Conservation (phyloP, 2,888 invertebrate genomes). For the Scaptomyza reducta region DNA sequence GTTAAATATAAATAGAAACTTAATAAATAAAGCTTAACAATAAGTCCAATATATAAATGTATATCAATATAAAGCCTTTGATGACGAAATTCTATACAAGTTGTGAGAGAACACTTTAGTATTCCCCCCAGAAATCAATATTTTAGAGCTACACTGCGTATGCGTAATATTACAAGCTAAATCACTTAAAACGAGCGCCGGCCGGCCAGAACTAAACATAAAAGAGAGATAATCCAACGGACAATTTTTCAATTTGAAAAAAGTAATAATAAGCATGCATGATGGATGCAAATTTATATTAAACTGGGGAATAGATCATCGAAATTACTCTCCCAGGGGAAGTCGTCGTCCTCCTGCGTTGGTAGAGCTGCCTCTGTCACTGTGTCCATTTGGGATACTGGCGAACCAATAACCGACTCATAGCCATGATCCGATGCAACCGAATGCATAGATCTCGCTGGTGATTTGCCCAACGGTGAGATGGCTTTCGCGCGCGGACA, state of each 20-base stretch:
- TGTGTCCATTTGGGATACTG: constrained; percentile 75
- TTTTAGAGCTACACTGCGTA: constrained; percentile 37
- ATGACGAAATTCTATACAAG: constrained; percentile 57
- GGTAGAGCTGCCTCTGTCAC: constrained; percentile 30
- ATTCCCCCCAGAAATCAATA: constrained; percentile 2
- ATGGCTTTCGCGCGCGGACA: constrained; percentile 72
- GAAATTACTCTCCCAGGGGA: constrained; percentile 90
- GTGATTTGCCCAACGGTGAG: constrained; percentile 81
- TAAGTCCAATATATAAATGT: constrained; percentile 16
- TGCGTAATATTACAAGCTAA: constrained; percentile 26
- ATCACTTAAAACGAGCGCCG: constrained; percentile 44
- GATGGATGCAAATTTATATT: constrained; percentile 83
- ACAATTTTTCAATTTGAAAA: constrained; percentile 60
- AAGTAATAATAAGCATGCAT: constrained; percentile 4
- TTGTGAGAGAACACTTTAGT: constrained; percentile 7
- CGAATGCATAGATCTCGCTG: constrained; percentile 78
- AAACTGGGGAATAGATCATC: constrained; percentile 91
- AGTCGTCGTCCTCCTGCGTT: constrained; percentile 82
- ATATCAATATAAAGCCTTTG: constrained; percentile 58
- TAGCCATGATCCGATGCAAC: constrained; percentile 87
- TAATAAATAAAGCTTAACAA: constrained; percentile 52
- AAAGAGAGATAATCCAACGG: constrained; percentile 33
- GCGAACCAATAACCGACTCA: constrained; percentile 88
- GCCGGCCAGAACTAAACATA: constrained; percentile 55
- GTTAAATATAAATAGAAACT: constrained; percentile 73